phyloP scores from a whole-genome alignment of 1,140 invertebrate species.

The Fopius arisanus region DNA sequence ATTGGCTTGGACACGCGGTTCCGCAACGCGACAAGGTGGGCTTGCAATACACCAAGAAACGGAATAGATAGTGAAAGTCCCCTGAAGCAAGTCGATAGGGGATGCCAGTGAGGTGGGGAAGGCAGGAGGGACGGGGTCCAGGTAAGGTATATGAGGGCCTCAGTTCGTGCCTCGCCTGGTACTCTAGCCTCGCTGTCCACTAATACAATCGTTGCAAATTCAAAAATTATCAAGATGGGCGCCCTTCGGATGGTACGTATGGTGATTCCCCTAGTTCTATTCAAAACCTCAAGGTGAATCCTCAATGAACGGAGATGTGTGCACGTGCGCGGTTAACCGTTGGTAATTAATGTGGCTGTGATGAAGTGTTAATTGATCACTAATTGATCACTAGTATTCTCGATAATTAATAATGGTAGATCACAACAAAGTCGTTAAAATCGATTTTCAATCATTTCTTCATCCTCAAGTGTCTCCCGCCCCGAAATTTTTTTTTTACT shows the following conservation, averaged over 20 bases:
- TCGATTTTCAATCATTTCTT: too few species aligned
- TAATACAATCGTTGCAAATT: constrained; percentile 51
- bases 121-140: constrained; percentile 46
- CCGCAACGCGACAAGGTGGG: constrained; percentile 54
- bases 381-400: too few species aligned
- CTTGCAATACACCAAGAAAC: constrained; percentile 10
- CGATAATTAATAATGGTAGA: too few species aligned
- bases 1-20: constrained; percentile 26
- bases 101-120: constrained; percentile 31
- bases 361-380: constrained; percentile 11
- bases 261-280: neutral
- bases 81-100: constrained; percentile 42
- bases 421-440: too few species aligned
- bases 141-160: constrained; percentile 65
- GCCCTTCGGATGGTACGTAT: neutral
- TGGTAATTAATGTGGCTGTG: constrained; percentile 49
- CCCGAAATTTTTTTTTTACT: too few species aligned
- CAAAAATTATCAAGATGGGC: neutral
- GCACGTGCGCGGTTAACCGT: constrained; percentile 44
- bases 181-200: constrained; percentile 61
- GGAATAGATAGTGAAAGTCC: constrained; percentile 64
- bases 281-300: constrained; percentile 17
- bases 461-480: too few species aligned
- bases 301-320: constrained; percentile 33
- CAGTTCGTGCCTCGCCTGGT: constrained; percentile 54